phyloP scores from a whole-genome alignment of 2,888 invertebrate species.

The Junonia oenone region DNA sequence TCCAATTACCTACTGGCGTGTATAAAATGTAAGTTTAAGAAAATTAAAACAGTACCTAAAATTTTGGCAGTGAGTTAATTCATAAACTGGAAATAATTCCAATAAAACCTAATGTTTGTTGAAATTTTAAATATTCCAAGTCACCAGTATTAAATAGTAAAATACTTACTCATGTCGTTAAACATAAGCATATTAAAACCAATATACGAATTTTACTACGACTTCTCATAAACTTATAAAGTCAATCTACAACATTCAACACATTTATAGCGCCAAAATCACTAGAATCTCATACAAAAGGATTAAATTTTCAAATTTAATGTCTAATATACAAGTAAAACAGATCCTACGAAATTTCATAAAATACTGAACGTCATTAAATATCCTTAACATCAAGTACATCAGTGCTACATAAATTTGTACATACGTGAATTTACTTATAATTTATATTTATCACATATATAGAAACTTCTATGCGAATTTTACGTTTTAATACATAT shows the following conservation, averaged over 20 bases:
- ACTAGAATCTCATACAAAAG: background rate
- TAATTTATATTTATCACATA: conserved; percentile 47
- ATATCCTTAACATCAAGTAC: conserved; percentile 33
- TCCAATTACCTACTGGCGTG: too few relatives aligned
- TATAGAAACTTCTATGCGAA: conserved; percentile 38
- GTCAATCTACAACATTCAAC: too few relatives aligned
- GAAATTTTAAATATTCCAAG: background rate
- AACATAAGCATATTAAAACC: background rate
- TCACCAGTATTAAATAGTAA: too few relatives aligned
- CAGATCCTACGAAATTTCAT: conserved; percentile 26
- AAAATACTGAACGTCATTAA: conserved; percentile 23
- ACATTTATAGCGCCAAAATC: too few relatives aligned
- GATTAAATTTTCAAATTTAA: background rate
- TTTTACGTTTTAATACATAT: conserved; percentile 32
- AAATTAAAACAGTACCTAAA: background rate
- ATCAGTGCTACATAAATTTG: conserved; percentile 44
- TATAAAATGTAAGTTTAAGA: too few relatives aligned
- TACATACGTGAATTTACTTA: conserved; percentile 47
- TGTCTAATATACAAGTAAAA: conserved; percentile 4
- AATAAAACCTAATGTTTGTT: background rate
- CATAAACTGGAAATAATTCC: background rate
- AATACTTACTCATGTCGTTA: too few relatives aligned
- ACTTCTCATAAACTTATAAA: background rate
- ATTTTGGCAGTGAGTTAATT: background rate
- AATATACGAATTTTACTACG: background rate